A percentile compares a stretch with the other conserved stretches of the same genome.
Evolutionary conservation across 2,797 vertebrate genomes (phyloP).

Genomic region (Salmo trutta): DNA sequence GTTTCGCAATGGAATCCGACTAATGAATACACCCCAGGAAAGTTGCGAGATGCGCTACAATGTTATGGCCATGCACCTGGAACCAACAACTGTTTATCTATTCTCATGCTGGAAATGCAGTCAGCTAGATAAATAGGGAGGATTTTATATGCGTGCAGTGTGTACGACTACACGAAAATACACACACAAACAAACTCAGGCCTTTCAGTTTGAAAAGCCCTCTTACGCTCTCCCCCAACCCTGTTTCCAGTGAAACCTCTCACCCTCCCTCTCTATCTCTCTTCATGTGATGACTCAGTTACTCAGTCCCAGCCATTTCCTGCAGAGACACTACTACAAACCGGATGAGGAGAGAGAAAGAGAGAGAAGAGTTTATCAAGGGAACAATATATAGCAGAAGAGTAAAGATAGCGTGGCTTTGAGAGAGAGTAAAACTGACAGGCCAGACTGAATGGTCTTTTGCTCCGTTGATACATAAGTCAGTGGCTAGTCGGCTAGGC

Average conservation of each 20-base stretch:
- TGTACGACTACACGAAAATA: constrained; percentile 16
- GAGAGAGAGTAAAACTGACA: not conserved
- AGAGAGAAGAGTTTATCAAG: not conserved
- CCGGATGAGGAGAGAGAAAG: constrained; percentile 8
- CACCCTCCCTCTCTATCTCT: too few relatives aligned
- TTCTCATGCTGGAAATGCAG: constrained; percentile 8
- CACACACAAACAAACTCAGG: constrained; percentile 1
- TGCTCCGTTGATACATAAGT: not conserved
- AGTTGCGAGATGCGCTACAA: not conserved
- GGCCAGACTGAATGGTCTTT: not conserved
- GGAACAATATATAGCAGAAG: not conserved
- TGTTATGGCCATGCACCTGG: constrained; percentile 4
- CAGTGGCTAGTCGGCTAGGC: not conserved
- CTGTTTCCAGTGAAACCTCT: constrained; percentile 19
- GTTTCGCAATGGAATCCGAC: too few relatives aligned
- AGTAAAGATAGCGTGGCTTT: not conserved
- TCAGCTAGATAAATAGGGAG: not conserved
- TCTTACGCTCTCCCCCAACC: not conserved
- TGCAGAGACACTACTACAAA: constrained; percentile 55
- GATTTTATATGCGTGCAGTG: not conserved
- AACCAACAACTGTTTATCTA: constrained; percentile 2
- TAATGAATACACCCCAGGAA: not conserved
- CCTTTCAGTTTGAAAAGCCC: not conserved
- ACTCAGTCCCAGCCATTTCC: constrained; percentile 67
- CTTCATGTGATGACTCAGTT: constrained; percentile 52